A percentile compares a stretch with the other conserved stretches of the same genome.
Conservation (phyloP, 2,113 vertebrate species). For the Oryzias woworae region DNA sequence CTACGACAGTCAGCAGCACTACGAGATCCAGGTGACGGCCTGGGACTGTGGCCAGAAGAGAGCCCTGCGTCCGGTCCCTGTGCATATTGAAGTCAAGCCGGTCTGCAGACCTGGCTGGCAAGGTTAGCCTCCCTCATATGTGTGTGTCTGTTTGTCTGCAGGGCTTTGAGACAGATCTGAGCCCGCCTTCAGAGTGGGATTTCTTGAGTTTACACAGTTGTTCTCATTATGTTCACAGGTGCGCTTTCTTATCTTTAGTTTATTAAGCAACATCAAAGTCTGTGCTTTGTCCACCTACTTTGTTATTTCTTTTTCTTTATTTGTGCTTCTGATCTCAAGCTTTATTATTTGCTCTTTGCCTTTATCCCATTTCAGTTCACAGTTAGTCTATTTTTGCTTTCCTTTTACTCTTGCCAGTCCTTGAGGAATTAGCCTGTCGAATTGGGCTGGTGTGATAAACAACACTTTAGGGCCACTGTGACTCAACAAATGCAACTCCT, state of each 20-base stretch:
- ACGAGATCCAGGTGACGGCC: slow-evolving; percentile 91
- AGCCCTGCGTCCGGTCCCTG: slow-evolving; percentile 83
- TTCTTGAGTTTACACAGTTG: slow-evolving; percentile 16
- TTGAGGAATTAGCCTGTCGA: slow-evolving; percentile 59
- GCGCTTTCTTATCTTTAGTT: slow-evolving; percentile 33
- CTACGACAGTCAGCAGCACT: slow-evolving; percentile 88
- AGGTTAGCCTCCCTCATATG: slow-evolving; percentile 74
- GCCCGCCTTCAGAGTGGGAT: slow-evolving; percentile 13
- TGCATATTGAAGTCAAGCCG: slow-evolving; percentile 91
- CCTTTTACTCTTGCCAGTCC: slow-evolving; percentile 3
- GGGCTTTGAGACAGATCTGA: neutral
- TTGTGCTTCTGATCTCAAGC: slow-evolving; percentile 13
- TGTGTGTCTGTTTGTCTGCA: slow-evolving; percentile 6
- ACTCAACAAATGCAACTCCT: slow-evolving; percentile 44
- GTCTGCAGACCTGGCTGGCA: slow-evolving; percentile 98
- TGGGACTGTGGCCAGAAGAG: slow-evolving; percentile 96
- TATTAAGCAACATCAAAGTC: neutral
- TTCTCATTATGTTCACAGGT: slow-evolving; percentile 17
- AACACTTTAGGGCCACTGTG: slow-evolving; percentile 49
- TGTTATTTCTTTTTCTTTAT: slow-evolving; percentile 6
- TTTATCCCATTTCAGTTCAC: neutral
- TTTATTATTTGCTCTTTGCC: neutral
- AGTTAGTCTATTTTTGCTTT: neutral
- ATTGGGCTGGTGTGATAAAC: slow-evolving; percentile 52
- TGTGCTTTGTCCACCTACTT: neutral